Evolutionary conservation across 2,113 vertebrate species (phyloP).

Genomic region (Protobothrops flavoviridis): DNA sequence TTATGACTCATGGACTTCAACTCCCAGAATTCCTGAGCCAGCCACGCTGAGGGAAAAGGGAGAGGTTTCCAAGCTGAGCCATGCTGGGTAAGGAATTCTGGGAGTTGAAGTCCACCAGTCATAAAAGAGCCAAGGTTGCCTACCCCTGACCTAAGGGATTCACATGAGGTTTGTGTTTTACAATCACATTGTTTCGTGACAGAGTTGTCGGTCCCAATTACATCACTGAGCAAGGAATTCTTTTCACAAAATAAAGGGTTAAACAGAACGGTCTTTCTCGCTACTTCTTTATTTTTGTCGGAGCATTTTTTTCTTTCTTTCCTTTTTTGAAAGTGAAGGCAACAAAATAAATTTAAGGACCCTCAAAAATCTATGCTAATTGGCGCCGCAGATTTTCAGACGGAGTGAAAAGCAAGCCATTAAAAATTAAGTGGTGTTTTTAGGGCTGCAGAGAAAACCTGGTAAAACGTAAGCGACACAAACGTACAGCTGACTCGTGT

Average conservation of each 20-base stretch:
- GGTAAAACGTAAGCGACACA: not conserved
- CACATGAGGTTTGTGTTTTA: no score
- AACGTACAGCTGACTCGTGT: slow-evolving; percentile 79
- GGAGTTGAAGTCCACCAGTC: no score
- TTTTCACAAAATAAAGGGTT: no score
- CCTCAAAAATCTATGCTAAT: not conserved
- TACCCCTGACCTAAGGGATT: no score
- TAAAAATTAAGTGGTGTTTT: slow-evolving; percentile 6
- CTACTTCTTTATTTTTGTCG: not conserved
- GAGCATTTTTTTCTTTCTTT: no score
- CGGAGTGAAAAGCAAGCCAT: not conserved
- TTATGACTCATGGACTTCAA: no score
- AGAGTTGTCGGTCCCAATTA: not conserved
- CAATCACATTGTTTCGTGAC: no score
- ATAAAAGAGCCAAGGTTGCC: no score
- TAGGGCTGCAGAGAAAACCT: not conserved
- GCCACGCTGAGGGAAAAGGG: no score
- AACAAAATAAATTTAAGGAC: not conserved
- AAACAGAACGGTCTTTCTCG: not conserved
- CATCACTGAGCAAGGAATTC: not conserved
- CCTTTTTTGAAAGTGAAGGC: not conserved
- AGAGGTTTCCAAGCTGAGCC: no score
- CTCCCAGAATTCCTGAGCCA: no score
- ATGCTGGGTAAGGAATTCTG: no score
- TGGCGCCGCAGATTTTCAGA: not conserved